Evolutionary conservation across 2,113 vertebrate genomes (phyloP).

Genomic region (Poicephalus gulielmi): DNA sequence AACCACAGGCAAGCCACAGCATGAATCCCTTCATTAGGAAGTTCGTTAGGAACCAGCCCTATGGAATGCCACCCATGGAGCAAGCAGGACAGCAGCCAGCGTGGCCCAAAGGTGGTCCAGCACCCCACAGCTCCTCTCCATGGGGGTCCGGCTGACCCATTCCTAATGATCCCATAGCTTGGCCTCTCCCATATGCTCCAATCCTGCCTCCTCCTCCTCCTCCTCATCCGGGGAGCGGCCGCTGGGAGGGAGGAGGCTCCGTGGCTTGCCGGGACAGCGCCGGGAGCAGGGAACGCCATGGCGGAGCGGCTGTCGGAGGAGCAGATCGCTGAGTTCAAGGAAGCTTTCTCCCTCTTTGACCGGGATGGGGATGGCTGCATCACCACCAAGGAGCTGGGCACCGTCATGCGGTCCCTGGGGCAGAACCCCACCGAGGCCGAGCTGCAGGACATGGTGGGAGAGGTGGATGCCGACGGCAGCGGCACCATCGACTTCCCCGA

Average conservation of each 20-base stretch:
- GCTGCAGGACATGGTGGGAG: conserved; percentile 83
- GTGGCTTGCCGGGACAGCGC: neutral
- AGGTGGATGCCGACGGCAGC: conserved; percentile 84
- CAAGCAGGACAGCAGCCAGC: neutral
- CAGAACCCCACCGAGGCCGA: conserved; percentile 87
- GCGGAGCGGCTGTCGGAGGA: conserved; percentile 46
- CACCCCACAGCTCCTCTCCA: neutral
- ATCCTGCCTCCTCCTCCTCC: neutral
- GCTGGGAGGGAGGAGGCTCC: neutral
- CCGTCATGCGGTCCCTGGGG: conserved; percentile 88
- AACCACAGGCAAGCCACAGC: neutral
- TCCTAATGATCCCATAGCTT: neutral
- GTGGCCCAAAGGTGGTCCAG: neutral
- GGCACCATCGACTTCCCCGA: conserved; percentile 67
- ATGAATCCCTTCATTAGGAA: neutral
- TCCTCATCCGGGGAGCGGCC: neutral
- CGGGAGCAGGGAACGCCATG: neutral
- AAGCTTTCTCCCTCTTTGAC: conserved; percentile 89
- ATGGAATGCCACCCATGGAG: rapidly evolving
- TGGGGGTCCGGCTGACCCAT: neutral
- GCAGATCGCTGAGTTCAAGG: conserved; percentile 79
- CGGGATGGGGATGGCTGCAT: conserved; percentile 86
- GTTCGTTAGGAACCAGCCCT: neutral
- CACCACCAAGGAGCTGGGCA: conserved; percentile 84
- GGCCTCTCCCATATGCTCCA: rapidly evolving